Evolutionary conservation across 2,888 invertebrate species (phyloP), one percentile per base, ranked within the genome.

Genomic region (Eueremaeus valkanovi): DNA sequence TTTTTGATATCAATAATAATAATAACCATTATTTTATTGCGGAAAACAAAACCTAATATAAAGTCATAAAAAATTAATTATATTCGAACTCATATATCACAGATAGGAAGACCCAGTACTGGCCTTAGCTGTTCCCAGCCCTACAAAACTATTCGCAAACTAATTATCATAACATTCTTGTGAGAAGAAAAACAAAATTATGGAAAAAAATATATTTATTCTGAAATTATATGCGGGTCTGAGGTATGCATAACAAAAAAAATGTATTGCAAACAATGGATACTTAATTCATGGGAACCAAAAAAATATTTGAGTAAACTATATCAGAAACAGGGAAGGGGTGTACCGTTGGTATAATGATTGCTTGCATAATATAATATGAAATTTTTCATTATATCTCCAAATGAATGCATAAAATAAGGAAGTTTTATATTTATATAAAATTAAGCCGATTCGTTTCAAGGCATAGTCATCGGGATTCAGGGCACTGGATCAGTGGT

Each of bases 401-500:
- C 11, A 27, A 55, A 27, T 24, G 27, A 55, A 55, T 27, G 55
- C 55, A 27, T 27, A 51, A 24, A 51, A 27, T 63, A 68, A 68
- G 21, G 40, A 68, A 66, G 66, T 66, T 36, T 66, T 66, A 6
- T 9, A 3, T 24, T 36, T 2, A 21, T 42, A 68, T 33, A 36
- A 18, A 3, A 3, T 18, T n/a, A 9, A 31, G 18, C n/a, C n/a
- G n/a, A n/a, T n/a, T n/a, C n/a, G n/a, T 63, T 63, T 63, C 33
- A 63, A 31, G n/a, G 9, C 18, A 63, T 27, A 61, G 36, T 63
- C 63, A 63, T 55, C 27, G 8, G 21, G 6, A 61, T 31, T 68
- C n/a, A 40, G 68, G 68, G 40, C 24, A 68, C 40, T 68, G 68
- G 68, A 68, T 68, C 68, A 68, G 68, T 68, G 68, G 68, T 68